Conservation (phyloP, 2,888 invertebrate species). For the Slavum lentiscoides region DNA sequence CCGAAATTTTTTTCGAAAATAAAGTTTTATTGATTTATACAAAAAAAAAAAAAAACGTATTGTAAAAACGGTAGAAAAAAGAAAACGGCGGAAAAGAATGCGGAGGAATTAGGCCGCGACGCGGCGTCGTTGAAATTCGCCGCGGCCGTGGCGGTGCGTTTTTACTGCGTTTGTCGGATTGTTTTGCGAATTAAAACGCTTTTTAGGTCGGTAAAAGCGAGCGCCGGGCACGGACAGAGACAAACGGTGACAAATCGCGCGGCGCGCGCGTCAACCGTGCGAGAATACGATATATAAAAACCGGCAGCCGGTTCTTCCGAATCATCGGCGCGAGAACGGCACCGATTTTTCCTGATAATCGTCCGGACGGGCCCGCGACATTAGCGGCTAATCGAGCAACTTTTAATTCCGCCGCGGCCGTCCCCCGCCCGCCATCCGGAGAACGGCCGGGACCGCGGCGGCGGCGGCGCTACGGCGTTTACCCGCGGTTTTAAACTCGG, state of each 20-base stretch:
- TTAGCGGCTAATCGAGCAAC: constrained; percentile 50
- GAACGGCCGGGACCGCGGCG: not conserved
- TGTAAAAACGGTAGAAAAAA: too few relatives aligned
- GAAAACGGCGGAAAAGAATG: too few relatives aligned
- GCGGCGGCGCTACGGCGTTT: too few relatives aligned
- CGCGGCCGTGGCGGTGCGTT: not conserved
- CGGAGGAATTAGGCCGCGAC: too few relatives aligned
- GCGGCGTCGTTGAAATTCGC: not conserved
- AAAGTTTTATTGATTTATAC: too few relatives aligned
- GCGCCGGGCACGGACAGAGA: constrained; percentile 27
- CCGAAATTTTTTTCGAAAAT: too few relatives aligned
- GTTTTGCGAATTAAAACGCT: constrained; percentile 39
- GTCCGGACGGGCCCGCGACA: constrained; percentile 45
- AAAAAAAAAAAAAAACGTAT: too few relatives aligned
- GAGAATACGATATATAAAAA: too few relatives aligned
- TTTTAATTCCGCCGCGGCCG: constrained; percentile 35
- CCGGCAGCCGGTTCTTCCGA: constrained; percentile 37
- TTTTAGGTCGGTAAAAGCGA: constrained; percentile 30
- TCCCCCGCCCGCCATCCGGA: not conserved
- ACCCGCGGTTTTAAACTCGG: not conserved
- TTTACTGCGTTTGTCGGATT: not conserved
- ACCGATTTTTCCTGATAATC: constrained; percentile 53
- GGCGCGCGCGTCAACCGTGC: not conserved
- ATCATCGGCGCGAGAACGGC: constrained; percentile 49
- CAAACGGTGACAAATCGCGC: constrained; percentile 6